A percentile compares a stretch with the other conserved stretches of the same genome.
phyloP scores from a whole-genome alignment of 23 tunicate genomes.

The Halocynthia aurantium region DNA sequence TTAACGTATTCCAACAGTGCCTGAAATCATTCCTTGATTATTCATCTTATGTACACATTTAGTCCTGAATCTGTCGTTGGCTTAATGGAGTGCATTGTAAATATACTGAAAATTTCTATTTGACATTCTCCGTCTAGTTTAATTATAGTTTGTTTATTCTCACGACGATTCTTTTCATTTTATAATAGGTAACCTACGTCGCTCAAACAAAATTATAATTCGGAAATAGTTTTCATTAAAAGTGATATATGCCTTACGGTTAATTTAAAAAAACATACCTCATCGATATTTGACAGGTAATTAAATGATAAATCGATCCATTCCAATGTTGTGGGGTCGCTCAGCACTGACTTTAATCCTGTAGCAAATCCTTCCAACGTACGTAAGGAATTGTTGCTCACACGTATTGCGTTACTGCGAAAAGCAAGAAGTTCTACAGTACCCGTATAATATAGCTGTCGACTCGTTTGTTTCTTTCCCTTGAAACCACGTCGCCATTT shows the following conservation, averaged over 20 bases:
- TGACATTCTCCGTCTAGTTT: too few relatives aligned
- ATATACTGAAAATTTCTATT: too few relatives aligned
- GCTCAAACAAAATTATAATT: too few relatives aligned
- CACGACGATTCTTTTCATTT: too few relatives aligned
- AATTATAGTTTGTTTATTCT: too few relatives aligned
- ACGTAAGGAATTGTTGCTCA: constrained; percentile 63
- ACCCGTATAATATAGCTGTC: background rate
- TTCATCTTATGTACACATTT: background rate
- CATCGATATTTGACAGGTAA: constrained; percentile 55
- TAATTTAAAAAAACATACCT: constrained; percentile 28
- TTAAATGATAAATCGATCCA: constrained; percentile 93
- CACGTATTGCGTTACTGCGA: constrained; percentile 63
- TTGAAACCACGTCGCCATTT: background rate
- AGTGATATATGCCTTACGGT: too few relatives aligned
- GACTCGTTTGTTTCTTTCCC: background rate
- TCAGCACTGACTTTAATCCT: constrained; percentile 55
- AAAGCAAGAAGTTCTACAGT: background rate
- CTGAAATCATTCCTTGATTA: constrained; percentile 13
- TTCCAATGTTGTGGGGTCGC: constrained; percentile 50
- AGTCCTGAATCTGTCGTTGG: background rate
- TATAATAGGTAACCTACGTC: too few relatives aligned
- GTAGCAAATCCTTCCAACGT: constrained; percentile 58
- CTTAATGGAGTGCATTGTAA: too few relatives aligned
- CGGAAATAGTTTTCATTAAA: too few relatives aligned
- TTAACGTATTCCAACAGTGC: constrained; percentile 51